phyloP scores from a whole-genome alignment of 2,113 vertebrate genomes.

The Butorides virescens region DNA sequence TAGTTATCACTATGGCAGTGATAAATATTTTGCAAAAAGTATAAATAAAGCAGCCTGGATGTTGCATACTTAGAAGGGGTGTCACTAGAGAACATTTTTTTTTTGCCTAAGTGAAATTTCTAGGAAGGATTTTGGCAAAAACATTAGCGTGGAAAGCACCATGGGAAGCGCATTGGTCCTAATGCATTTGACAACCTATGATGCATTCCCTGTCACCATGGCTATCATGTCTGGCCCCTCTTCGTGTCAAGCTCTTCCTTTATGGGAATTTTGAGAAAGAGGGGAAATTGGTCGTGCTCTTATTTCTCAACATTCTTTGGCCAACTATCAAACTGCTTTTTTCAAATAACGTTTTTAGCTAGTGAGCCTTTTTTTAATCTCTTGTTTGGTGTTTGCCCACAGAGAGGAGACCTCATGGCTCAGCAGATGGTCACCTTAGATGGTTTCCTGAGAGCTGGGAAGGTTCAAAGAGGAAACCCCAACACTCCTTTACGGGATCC shows the following conservation, averaged over 20 bases:
- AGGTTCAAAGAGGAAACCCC: neutral
- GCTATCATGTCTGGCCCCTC: neutral
- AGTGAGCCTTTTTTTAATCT: neutral
- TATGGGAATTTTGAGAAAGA: neutral
- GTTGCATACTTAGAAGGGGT: neutral
- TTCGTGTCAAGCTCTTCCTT: neutral
- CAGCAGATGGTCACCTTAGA: neutral
- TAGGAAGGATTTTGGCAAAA: slow-evolving; percentile 18
- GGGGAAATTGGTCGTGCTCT: neutral
- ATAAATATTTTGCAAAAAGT: slow-evolving; percentile 66
- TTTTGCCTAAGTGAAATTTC: neutral
- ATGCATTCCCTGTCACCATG: neutral
- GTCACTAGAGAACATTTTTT: neutral
- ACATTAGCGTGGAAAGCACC: neutral
- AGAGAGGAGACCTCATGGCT: neutral
- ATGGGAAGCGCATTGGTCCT: neutral
- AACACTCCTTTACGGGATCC: neutral
- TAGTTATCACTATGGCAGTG: slow-evolving; percentile 62
- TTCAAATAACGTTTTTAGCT: neutral
- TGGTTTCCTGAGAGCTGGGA: neutral
- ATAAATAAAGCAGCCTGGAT: slow-evolving; percentile 52
- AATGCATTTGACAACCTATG: accelerated
- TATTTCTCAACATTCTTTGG: neutral
- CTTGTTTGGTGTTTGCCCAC: neutral
- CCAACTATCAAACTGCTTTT: neutral